Evolutionary conservation across 2,113 vertebrate genomes (phyloP).

Genomic region (Nyctereutes procyonoides): DNA sequence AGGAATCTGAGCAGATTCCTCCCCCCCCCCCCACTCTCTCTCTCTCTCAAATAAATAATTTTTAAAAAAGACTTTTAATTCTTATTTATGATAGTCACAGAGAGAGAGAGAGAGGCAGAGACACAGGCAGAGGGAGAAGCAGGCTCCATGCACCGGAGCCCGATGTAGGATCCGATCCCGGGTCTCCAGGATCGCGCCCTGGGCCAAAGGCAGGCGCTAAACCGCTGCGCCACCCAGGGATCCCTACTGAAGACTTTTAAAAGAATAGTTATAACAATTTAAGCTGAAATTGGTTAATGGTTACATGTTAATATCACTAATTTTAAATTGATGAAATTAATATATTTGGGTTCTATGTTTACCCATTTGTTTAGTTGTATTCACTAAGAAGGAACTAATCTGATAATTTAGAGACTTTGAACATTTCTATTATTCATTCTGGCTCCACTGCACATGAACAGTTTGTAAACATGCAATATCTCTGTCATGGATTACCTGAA

Average conservation of each 20-base stretch:
- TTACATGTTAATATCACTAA: background rate
- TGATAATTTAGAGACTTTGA: background rate
- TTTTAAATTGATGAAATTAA: conserved; percentile 11
- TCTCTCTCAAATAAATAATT: background rate
- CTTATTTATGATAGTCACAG: too few relatives aligned
- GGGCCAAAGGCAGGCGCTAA: too few relatives aligned
- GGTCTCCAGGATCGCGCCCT: too few relatives aligned
- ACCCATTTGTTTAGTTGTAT: background rate
- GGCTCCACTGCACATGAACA: fast-evolving
- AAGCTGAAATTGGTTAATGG: background rate
- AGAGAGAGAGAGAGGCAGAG: too few relatives aligned
- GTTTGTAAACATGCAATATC: background rate
- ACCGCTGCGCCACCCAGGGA: too few relatives aligned
- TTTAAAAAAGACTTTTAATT: too few relatives aligned
- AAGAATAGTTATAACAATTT: background rate
- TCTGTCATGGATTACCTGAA: background rate
- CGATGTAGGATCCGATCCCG: too few relatives aligned
- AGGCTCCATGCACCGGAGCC: too few relatives aligned
- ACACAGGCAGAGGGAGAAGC: too few relatives aligned
- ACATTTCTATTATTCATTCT: background rate
- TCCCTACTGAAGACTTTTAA: too few relatives aligned
- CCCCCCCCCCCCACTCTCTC: background rate
- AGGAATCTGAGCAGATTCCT: background rate
- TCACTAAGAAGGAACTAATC: background rate
- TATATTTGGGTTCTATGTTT: background rate